phyloP scores from a whole-genome alignment of 2,888 invertebrate species.

The Xylota sylvarum region DNA sequence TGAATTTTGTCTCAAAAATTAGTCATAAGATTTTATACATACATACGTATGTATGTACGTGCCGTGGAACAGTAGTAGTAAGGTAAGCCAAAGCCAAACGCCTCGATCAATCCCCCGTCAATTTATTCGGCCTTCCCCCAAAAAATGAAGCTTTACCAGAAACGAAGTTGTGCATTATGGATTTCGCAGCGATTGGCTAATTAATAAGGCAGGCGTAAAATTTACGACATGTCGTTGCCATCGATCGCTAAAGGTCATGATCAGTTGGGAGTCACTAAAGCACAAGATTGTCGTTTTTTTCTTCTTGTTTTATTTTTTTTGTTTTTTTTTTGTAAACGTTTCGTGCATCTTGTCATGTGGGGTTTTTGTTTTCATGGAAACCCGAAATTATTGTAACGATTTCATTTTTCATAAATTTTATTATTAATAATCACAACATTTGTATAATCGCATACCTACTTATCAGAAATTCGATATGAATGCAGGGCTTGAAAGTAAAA shows the following conservation, averaged over 20 bases:
- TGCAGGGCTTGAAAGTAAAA: constrained; percentile 9
- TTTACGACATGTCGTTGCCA: constrained; percentile 65
- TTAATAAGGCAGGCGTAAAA: constrained; percentile 55
- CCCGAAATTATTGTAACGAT: constrained; percentile 6
- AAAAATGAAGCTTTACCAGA: constrained; percentile 44
- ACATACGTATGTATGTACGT: not conserved
- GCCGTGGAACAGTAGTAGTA: constrained; percentile 6
- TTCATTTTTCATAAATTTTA: constrained; percentile 20
- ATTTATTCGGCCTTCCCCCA: constrained; percentile 51
- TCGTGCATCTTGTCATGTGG: constrained; percentile 2
- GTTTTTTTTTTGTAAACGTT: constrained; percentile 5
- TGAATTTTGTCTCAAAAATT: constrained; percentile 38
- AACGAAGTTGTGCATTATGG: constrained; percentile 41
- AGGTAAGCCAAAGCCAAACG: constrained; percentile 25
- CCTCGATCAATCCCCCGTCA: constrained; percentile 31
- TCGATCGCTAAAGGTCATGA: constrained; percentile 71
- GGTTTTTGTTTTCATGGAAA: constrained; percentile 5
- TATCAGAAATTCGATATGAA: not conserved
- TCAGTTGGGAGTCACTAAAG: constrained; percentile 49
- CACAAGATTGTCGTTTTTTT: constrained; percentile 20
- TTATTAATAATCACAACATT: constrained; percentile 28
- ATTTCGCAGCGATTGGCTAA: constrained; percentile 44
- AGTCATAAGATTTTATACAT: constrained; percentile 33
- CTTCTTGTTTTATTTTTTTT: constrained; percentile 21
- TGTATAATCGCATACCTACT: constrained; percentile 8